A percentile compares a stretch with the other conserved stretches of the same genome.
phyloP scores from a whole-genome alignment of 2,888 invertebrate genomes.

The Pterostichus madidus region DNA sequence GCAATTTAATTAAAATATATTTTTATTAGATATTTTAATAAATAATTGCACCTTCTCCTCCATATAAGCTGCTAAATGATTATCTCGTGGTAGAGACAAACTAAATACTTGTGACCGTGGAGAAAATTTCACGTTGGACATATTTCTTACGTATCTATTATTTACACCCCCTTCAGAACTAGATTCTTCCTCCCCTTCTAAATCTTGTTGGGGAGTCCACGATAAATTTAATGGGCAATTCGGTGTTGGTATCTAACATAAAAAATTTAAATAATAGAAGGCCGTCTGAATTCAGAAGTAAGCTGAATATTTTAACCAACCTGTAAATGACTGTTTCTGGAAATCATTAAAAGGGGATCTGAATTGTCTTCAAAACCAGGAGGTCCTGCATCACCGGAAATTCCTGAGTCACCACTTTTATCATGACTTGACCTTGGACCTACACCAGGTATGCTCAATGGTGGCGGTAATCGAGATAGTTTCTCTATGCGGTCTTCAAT shows the following conservation, averaged over 20 bases:
- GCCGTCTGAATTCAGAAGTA: too few species aligned
- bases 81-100: conserved; percentile 86
- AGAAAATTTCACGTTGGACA: conserved; percentile 75
- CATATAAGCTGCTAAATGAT: conserved; percentile 76
- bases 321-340: conserved; percentile 73
- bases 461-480: conserved; percentile 78
- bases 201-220: conserved; percentile 93
- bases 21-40: neutral
- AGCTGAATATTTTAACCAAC: conserved; percentile 67
- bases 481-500: conserved; percentile 80
- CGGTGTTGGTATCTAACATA: conserved; percentile 47
- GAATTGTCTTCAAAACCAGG: conserved; percentile 79
- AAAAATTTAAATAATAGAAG: conserved; percentile 16
- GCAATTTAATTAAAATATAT: conserved; percentile 9
- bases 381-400: conserved; percentile 88
- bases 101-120: conserved; percentile 83
- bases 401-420: conserved; percentile 91
- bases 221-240: conserved; percentile 74
- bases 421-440: conserved; percentile 81
- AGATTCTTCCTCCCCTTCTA: conserved; percentile 81
- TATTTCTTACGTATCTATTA: conserved; percentile 69
- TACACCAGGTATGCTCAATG: conserved; percentile 77
- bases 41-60: conserved; percentile 72
- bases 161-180: conserved; percentile 66
- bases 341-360: conserved; percentile 73